A percentile compares a stretch with the other conserved stretches of the same genome.
Evolutionary conservation across 53 echinoderm and acorn worm species (phyloP).

Genomic region (Holothuria scabra): DNA sequence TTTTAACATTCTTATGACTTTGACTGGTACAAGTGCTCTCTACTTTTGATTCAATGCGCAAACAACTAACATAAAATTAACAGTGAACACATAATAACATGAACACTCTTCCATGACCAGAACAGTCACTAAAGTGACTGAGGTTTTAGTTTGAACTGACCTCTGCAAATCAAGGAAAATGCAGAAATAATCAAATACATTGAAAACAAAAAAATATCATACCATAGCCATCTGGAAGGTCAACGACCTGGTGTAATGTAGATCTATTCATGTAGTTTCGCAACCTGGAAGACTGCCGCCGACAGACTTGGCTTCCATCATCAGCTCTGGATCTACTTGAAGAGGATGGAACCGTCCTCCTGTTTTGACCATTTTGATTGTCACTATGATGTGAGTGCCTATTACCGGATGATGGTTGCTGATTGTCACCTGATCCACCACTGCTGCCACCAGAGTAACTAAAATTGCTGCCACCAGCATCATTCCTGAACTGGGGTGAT

Average conservation of each 20-base stretch:
- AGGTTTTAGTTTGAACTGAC: neutral
- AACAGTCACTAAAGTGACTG: neutral
- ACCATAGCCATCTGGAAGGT: conserved; percentile 98
- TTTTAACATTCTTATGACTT: no score
- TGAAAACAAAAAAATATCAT: conserved; percentile 9
- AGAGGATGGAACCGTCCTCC: conserved; percentile 19
- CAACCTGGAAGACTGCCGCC: conserved; percentile 88
- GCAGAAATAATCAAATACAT: neutral
- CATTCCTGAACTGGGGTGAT: conserved; percentile 34
- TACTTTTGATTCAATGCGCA: no score
- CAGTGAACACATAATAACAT: no score
- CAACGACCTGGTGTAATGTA: conserved; percentile 83
- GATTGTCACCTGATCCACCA: conserved; percentile 25
- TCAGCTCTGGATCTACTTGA: conserved; percentile 1
- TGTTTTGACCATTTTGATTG: neutral
- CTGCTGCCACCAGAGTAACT: conserved; percentile 21
- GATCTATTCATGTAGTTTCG: conserved; percentile 97
- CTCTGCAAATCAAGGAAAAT: neutral
- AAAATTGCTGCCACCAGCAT: conserved; percentile 38
- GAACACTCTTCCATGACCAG: neutral
- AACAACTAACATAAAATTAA: no score
- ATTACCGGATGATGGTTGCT: neutral
- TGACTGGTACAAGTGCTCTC: no score
- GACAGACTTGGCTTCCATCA: conserved; percentile 25
- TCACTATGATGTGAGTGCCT: conserved; percentile 20